A percentile compares a stretch with the other conserved stretches of the same genome.
These are phyloP conservation scores for Holacanthella duospinosa DNA, from an alignment of 2,888 invertebrate species.

Conservation along the genomic window DNA sequence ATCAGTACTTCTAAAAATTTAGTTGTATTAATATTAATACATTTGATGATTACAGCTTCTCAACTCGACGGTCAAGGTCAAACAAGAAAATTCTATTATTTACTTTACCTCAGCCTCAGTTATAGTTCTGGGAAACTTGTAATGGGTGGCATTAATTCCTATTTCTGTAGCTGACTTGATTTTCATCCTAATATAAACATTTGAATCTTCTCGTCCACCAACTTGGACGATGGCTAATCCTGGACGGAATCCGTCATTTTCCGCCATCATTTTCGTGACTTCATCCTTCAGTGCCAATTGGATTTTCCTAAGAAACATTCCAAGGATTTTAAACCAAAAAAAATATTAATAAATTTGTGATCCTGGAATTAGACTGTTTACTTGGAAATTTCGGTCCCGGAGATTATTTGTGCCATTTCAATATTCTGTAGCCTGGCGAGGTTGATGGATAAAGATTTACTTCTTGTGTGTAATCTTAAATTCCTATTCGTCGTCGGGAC, in stretches of 20 bases:
- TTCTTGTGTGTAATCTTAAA: too few species aligned
- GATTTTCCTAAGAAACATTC: slow-evolving; percentile 53
- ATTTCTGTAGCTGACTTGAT: slow-evolving; percentile 81
- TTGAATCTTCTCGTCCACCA: slow-evolving; percentile 90
- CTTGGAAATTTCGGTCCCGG: slow-evolving; percentile 48
- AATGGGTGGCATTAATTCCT: slow-evolving; percentile 70
- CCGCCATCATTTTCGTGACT: slow-evolving; percentile 51
- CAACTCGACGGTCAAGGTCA: too few species aligned
- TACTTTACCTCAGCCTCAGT: slow-evolving; percentile 62
- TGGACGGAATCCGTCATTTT: slow-evolving; percentile 55
- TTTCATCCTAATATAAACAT: slow-evolving; percentile 96
- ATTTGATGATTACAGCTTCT: neutral
- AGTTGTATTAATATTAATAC: neutral
- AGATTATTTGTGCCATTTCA: slow-evolving; percentile 36
- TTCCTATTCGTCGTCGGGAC: too few species aligned
- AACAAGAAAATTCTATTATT: slow-evolving; percentile 3
- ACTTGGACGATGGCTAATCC: slow-evolving; percentile 90
- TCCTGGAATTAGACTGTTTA: slow-evolving; percentile 43
- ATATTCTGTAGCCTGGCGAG: neutral
- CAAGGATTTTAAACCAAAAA: too few species aligned
- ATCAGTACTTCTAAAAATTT: too few species aligned
- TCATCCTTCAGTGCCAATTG: slow-evolving; percentile 56
- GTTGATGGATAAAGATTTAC: neutral
- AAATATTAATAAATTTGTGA: slow-evolving; percentile 4
- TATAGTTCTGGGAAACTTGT: slow-evolving; percentile 64